Evolutionary conservation across 2,797 vertebrate species (phyloP), one percentile per base, ranked within the genome.

Genomic region (Pterois miles): DNA sequence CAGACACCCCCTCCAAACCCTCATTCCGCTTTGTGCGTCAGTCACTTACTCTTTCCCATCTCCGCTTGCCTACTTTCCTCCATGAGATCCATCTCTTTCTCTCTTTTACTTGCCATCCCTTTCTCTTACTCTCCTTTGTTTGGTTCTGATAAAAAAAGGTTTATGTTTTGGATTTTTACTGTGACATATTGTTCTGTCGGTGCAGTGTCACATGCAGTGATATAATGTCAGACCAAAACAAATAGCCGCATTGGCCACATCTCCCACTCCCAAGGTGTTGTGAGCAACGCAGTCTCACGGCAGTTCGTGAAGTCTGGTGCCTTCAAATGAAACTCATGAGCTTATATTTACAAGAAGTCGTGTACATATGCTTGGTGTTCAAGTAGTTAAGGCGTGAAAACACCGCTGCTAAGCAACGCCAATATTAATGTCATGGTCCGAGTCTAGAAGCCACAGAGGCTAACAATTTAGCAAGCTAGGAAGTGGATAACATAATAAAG

Each of bases 11-110:
- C 58, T 54, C 65, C 74, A 53, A 88, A 68, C 78, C 81, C 63
- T 82, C 74, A 82, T 74, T 83, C 76, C 62, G 8, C 78, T 85
- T 76, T 59, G 81, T 91, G 89, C 89, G 78, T 93, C 91, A 93
- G 78, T 83, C 36, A 33, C 84, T 76, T 83, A 87, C 83, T 87
- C 84, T 90, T 89, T 89, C 80, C 88, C 46, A 63, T 88, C 77
- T 83, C 80, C 23, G 25, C 67, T 86, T 90, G 79, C 85, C 80
- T 77, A 81, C 79, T 81, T 88, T 87, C 65, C 70, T 80, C 58
- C 59, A 50, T 38, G 54, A 84, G 68, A 86, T 84, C 60, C 72
- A 73, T 88, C 80, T 84, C 67, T 81, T 85, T 84, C 71, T 54
- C 50, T 36, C 70, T 65, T 46, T 70, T 72, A 48, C 38, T 50